phyloP scores from a whole-genome alignment of 2,113 vertebrate species.

The Apeltes quadracus region DNA sequence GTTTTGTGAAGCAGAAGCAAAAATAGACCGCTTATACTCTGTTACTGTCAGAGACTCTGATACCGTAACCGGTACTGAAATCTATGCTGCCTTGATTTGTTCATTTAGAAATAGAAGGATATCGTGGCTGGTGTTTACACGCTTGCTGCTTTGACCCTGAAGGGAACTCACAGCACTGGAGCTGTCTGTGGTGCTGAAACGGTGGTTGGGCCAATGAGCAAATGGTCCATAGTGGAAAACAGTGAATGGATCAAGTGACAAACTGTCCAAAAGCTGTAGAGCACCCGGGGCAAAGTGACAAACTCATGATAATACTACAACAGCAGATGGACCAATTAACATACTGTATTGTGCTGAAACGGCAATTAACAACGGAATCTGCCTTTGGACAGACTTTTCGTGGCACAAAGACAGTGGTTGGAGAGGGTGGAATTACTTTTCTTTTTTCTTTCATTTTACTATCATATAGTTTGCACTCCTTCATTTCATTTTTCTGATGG shows the following conservation, averaged over 20 bases:
- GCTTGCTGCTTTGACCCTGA: slow-evolving; percentile 22
- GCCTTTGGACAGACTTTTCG: neutral
- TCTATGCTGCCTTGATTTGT: slow-evolving; percentile 16
- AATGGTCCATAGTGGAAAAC: slow-evolving; percentile 38
- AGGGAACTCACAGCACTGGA: slow-evolving; percentile 20
- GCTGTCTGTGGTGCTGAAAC: slow-evolving; percentile 57
- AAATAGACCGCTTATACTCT: neutral
- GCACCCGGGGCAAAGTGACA: too few species aligned
- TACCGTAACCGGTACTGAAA: slow-evolving; percentile 7
- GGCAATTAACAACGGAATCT: neutral
- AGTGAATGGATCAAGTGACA: neutral
- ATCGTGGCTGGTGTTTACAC: neutral
- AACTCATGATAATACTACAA: neutral
- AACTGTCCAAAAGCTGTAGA: neutral
- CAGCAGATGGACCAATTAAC: neutral
- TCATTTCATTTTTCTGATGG: neutral
- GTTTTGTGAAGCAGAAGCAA: neutral
- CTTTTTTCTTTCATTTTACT: too few species aligned
- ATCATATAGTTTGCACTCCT: too few species aligned
- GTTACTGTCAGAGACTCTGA: slow-evolving; percentile 5
- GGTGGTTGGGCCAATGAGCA: neutral
- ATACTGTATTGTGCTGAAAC: neutral
- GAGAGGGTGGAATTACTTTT: neutral
- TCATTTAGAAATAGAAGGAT: slow-evolving; percentile 35
- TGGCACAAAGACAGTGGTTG: neutral